Evolutionary conservation across 1,140 invertebrate genomes (phyloP), one percentile per base, ranked within the genome.

Genomic region (Micrasema longulum): DNA sequence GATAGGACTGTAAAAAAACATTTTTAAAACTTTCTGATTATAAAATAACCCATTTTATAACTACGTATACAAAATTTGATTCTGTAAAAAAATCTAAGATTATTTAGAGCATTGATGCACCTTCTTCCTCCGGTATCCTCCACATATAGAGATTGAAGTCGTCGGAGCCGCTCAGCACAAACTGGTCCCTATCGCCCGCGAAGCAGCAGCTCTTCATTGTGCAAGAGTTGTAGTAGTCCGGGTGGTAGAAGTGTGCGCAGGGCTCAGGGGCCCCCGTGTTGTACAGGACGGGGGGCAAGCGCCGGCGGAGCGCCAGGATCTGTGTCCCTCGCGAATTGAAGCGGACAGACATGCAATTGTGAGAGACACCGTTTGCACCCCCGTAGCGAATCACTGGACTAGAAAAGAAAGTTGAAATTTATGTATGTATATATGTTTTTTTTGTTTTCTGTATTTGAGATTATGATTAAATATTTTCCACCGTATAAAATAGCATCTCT

Each of bases 191-290:
- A 5, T 91, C 89, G 0, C 96, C 96, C n/a, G 94, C 95, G 87
- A 98, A 98, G 57, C 91, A 93, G 78, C 95, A 97, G 70, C 94
- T 97, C 83, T 98, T 98, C 95, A 98, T 97, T 0, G 96, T 98
- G 80, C 96, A 98, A 1, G 95, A 96, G 81, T 98, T 98, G 76
- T 96, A 97, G 81, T 98, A 98, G 68, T 94, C 93, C 22, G 90
- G 88, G 80, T 97, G 93, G 81, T 96, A 94, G 82, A 98, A 97
- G 82, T 96, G 92, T 67, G 90, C 93, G 18, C 93, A 79, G 0
- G 92, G 89, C 20, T 88, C 86, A 1, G 90, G 81, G 5, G 88
- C 89, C 65, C 90, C 84, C 0, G 93, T 85, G 0, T 86, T 84
- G 79, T 95, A 98, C 0, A 97, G 82, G 2, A 96, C 92, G 0